phyloP scores from a whole-genome alignment of 2,113 vertebrate species.

The Brachyhypopomus occidentalis region DNA sequence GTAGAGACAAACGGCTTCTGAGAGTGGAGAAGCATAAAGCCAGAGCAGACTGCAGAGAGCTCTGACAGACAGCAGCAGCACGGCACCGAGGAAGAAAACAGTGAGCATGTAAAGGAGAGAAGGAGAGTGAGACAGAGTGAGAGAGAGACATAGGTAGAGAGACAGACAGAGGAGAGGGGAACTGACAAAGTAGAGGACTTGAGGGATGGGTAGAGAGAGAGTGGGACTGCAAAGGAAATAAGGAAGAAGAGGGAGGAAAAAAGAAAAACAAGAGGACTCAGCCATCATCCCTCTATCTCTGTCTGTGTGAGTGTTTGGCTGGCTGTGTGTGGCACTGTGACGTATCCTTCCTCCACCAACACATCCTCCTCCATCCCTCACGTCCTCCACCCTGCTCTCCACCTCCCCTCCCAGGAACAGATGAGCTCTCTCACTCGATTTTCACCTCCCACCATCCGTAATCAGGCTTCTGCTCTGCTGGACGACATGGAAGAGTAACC shows the following conservation, averaged over 20 bases:
- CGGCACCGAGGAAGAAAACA: neutral
- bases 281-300: neutral
- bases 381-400: conserved; percentile 9
- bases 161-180: conserved; percentile 45
- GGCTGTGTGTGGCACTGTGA: neutral
- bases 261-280: neutral
- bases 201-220: neutral
- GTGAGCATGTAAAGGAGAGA: neutral
- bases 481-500: neutral
- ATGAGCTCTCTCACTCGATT: neutral
- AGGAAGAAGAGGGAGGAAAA: neutral
- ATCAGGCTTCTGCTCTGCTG: conserved; percentile 1
- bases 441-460: conserved; percentile 10
- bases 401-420: neutral
- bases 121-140: conserved; percentile 38
- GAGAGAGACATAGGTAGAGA: conserved; percentile 51
- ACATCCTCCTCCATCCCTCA: conserved; percentile 14
- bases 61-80: conserved; percentile 15
- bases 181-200: neutral
- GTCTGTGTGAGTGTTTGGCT: too few relatives aligned
- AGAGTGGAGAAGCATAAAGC: conserved; percentile 1
- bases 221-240: neutral
- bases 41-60: neutral
- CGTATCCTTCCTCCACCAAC: neutral
- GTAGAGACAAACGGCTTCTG: conserved; percentile 47